Evolutionary conservation across 1,140 invertebrate genomes (phyloP).

Genomic region (Olivierus martensii): DNA sequence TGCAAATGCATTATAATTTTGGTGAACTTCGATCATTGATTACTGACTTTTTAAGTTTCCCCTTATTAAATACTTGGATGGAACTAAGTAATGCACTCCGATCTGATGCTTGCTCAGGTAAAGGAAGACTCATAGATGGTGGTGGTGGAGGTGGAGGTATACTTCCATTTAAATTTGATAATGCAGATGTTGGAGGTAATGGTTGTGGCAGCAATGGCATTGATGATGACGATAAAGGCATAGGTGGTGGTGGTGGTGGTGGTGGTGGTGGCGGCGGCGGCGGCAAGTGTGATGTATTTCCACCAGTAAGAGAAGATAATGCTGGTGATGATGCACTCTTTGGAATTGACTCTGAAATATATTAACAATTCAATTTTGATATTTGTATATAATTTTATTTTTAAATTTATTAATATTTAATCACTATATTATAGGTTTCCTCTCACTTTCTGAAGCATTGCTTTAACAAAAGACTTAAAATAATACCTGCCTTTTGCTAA

Average conservation of each 20-base stretch:
- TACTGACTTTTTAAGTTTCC: conserved; percentile 8
- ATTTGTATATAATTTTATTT: no score
- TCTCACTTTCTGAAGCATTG: no score
- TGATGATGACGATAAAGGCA: conserved; percentile 8
- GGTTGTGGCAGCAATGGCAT: conserved; percentile 1
- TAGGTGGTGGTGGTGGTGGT: conserved; percentile 1
- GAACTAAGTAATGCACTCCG: conserved; percentile 22
- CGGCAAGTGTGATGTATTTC: no score
- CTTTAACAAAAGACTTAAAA: no score
- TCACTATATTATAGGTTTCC: no score
- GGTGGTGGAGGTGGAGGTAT: conserved; percentile 22
- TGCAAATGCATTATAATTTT: no score
- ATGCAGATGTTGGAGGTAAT: conserved; percentile 5
- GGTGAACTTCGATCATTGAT: neutral
- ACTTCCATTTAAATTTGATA: conserved; percentile 3
- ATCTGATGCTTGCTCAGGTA: conserved; percentile 23
- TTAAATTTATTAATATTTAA: no score
- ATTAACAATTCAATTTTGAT: no score
- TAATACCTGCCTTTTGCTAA: no score
- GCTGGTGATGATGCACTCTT: no score
- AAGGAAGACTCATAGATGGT: conserved; percentile 22
- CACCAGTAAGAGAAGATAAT: no score
- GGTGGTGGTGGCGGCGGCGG: neutral
- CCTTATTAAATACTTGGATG: conserved; percentile 24
- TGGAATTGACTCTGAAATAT: no score